Base-by-base conservation (phyloP, 2,113 vertebrate genomes). In the Nesogale talazaci region DNA sequence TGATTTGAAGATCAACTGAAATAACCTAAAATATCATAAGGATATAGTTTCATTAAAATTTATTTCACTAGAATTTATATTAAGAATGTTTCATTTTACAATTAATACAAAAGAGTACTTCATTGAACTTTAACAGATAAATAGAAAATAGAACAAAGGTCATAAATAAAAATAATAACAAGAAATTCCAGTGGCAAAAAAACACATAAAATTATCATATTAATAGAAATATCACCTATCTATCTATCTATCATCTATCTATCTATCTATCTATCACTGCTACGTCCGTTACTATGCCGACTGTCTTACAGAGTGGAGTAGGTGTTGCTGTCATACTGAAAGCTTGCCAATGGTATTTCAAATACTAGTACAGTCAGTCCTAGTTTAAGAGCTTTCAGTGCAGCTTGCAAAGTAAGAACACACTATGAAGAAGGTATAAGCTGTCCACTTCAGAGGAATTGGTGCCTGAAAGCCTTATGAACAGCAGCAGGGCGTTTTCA, bases 51-150 rank as follows among this genome's bases (percentile, higher is more conserved):
- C 70, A 69, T 63, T 87, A 80, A 38, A 36, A 69, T 74, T 65
- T 86, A 92, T 81, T 92, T 83, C 31, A 83, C 42, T 52, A 23
- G 38, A 85, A 67, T 85, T 82, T 1, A 1, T 38, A 5, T 15
- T 90, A 83, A 86, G 46, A 70, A 52, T 79, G 92, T 52, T 87
- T 83, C 42, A 91, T 84, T 90, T 88, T 38, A 34, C 42, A 92
- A 83, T 82, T 86, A 40, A 76, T 2, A 89, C 57, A 15, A 77
- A 86, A 90, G 83, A 76, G 25, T 63, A 57, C 17, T 67, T 65
- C 76, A 38, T 16, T 77, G 22, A 63, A 57, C 46, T 83, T 86
- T 86, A 93, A 83, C 20, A 78, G 31, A 86, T 95, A 40, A 93
- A 92, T 12, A 92, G 9, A 90, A 93, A 72, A 72, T 86, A 87